Base-by-base conservation (phyloP, 2,113 vertebrate species). In the Leucosticte australis region DNA sequence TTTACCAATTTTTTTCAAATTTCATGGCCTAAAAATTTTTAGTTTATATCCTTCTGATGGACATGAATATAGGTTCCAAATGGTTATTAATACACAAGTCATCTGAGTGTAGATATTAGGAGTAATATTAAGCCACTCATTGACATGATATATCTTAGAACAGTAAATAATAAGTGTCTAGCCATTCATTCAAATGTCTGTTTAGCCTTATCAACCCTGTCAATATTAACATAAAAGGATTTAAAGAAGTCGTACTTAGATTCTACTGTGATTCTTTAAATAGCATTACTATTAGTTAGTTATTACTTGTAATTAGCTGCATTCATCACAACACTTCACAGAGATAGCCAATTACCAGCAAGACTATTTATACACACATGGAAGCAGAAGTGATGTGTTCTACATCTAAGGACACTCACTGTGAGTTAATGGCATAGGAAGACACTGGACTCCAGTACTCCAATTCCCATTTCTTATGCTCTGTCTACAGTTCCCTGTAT, bases 251-350 rank as follows among this genome's bases (percentile, higher is more conserved):
- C 1, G 24, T 79, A 50, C 59, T 70, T 92, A 74, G 91, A 91
- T 53, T 74, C 53, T 21, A 57, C 4, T 57, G 33, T 11, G 30
- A 85, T 92, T 80, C 59, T 85, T 85, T 27, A 80, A 87, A 94
- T 84, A 41, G 8, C 21, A 67, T 91, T 89, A 73, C 10, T 15
- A 57, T 76, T 84, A 82, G 62, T 31, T 69, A 77, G 81, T 62
- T 91, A 77, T 69, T 87, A 76, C 55, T 89, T 87, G 46, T 69
- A 89, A 92, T 92, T 89, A 92, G 16, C 63, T 83, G 33, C 19
- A 88, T 90, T 90, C 75, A 80, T 76, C 82, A 41, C n/a, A 92
- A 63, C 19, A 53, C 39, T 76, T 91, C 42, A 35, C 1, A 70
- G 35, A 88, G 18, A 37, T 27, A 65, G 23, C 26, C 50, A 91